phyloP scores from a whole-genome alignment of 2,888 invertebrate species.

The Campoplex capitator region DNA sequence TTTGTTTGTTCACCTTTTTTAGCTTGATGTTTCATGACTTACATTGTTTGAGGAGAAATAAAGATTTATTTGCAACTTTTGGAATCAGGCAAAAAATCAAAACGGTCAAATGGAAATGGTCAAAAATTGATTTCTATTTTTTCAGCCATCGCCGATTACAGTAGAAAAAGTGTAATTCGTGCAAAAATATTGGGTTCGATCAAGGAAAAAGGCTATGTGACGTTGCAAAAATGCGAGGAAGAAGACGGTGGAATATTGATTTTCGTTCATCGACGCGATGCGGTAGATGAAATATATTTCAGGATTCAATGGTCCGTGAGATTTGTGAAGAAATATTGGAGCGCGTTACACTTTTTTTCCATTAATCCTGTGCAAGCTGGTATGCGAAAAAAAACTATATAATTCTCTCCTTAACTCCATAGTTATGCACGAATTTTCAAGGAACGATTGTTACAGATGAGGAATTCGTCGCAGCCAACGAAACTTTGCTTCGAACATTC shows the following conservation, averaged over 20 bases:
- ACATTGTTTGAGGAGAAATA: no score
- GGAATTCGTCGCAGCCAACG: conserved; percentile 70
- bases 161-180: conserved; percentile 67
- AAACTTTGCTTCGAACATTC: conserved; percentile 71
- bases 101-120: neutral
- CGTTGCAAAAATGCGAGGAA: conserved; percentile 56
- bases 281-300: conserved; percentile 61
- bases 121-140: neutral
- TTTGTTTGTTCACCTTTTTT: neutral
- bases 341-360: conserved; percentile 73
- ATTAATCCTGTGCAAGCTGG: conserved; percentile 72
- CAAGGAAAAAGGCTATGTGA: conserved; percentile 59
- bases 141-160: conserved; percentile 75
- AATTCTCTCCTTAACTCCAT: neutral
- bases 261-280: conserved; percentile 68
- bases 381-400: conserved; percentile 52
- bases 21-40: neutral
- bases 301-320: conserved; percentile 72
- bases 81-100: no score
- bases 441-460: conserved; percentile 61
- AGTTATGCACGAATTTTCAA: conserved; percentile 20
- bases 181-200: conserved; percentile 68
- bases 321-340: conserved; percentile 71
- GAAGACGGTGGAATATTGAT: conserved; percentile 73
- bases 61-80: neutral